Conservation (phyloP, 1,140 invertebrate species). For the Araneus ventricosus region DNA sequence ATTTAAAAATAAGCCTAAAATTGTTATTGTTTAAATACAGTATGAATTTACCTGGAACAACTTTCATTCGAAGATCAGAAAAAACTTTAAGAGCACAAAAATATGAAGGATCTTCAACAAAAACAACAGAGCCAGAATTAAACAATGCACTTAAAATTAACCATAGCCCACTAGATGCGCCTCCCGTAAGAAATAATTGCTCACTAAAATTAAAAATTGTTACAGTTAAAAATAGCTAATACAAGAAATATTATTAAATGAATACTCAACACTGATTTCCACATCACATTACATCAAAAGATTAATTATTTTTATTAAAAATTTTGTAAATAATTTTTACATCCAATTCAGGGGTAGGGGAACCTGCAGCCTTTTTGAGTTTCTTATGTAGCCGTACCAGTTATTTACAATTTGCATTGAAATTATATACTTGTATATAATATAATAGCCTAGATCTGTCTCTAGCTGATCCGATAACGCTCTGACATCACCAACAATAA, state of each 20-base stretch:
- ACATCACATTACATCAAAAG: too few relatives aligned
- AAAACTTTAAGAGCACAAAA: slow-evolving; percentile 84
- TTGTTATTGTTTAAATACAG: not conserved
- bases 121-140: slow-evolving; percentile 83
- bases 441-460: too few relatives aligned
- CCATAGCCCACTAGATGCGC: slow-evolving; percentile 84
- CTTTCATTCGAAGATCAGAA: slow-evolving; percentile 82
- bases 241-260: not conserved
- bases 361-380: too few relatives aligned
- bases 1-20: too few relatives aligned
- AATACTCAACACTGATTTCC: not conserved
- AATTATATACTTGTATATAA: too few relatives aligned
- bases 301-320: too few relatives aligned
- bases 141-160: slow-evolving; percentile 83
- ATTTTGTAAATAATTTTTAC: too few relatives aligned
- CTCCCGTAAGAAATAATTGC: slow-evolving; percentile 84
- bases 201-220: slow-evolving; percentile 80
- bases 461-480: too few relatives aligned
- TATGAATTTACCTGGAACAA: slow-evolving; percentile 81
- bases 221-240: not conserved
- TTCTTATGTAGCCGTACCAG: too few relatives aligned
- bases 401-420: too few relatives aligned
- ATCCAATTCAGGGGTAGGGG: too few relatives aligned
- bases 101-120: slow-evolving; percentile 86
- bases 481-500: too few relatives aligned